Evolutionary conservation across 1,140 invertebrate genomes (phyloP), one percentile per base, ranked within the genome.

Genomic region (Bombus ignitus): DNA sequence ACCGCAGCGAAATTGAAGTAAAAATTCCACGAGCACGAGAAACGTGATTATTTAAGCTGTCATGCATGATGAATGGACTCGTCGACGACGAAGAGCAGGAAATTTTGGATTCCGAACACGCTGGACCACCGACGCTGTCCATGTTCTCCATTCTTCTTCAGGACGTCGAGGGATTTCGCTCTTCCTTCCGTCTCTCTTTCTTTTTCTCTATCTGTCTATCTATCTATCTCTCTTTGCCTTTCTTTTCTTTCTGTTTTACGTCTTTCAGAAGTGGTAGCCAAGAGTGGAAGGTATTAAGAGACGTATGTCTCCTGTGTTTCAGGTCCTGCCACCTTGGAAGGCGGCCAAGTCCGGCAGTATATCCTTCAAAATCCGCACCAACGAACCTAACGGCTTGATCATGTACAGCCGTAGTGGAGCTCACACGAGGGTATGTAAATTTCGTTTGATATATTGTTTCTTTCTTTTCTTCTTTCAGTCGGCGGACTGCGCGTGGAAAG

Each of bases 341-440:
- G 97, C 97, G 35, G 97, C 97, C 91, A 97, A 97, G 91, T 97
- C 97, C 37, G 98, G 98, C 81, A 98, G 97, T 35, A 97, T 99
- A 92, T 98, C 98, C 68, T 98, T 99, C 95, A 98, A 98, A 95
- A 98, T 99, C 92, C 97, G 98, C 83, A 99, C 99, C 32, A 98
- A 98, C 92, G 98, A 99, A 95, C 97, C 98, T 4, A 98, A 99
- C 94, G 99, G 99, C 28, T 96, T 99, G 77, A 97, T 99, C 80
- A 96, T 99, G 91, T 99, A 99, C 96, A 99, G 98, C 93, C 97
- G 97, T 90, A 98, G 98, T 92, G 96, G 97, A 68, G 97, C 97
- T 88, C 96, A 97, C 87, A 96, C 97, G 88, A 96, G 97, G 94
- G 97, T 97, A 96, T 25, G 93, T 91, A 42, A 3, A 73, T 44